These are phyloP conservation scores for Phalangium opilio DNA, from an alignment of 2,888 invertebrate species.

Conservation along the genomic window DNA sequence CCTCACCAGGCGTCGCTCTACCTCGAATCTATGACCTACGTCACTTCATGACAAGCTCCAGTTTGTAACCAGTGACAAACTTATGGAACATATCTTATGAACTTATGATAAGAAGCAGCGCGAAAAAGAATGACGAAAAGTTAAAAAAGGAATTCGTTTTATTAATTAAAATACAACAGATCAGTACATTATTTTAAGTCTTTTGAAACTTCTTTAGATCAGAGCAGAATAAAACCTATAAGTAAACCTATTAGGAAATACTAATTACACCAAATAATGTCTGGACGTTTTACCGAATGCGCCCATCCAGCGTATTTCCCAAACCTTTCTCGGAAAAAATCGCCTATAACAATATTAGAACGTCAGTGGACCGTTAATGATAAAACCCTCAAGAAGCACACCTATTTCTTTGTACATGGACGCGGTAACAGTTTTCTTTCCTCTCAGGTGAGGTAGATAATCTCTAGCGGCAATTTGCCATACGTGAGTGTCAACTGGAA, in stretches of 20 bases:
- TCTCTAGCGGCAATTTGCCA: constrained; percentile 69
- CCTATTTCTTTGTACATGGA: constrained; percentile 75
- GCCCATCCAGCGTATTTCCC: constrained; percentile 88
- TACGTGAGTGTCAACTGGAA: constrained; percentile 94
- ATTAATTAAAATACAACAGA: too few species aligned
- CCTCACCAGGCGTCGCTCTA: too few species aligned
- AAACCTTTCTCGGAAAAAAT: constrained; percentile 60
- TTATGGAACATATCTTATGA: too few species aligned
- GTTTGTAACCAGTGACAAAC: too few species aligned
- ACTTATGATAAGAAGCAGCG: too few species aligned
- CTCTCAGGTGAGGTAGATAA: constrained; percentile 59
- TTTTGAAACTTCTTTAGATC: constrained; percentile 55
- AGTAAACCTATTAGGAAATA: neutral
- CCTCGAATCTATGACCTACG: too few species aligned
- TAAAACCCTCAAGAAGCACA: constrained; percentile 18
- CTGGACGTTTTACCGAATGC: constrained; percentile 65
- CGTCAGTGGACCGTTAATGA: neutral
- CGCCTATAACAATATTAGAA: constrained; percentile 27
- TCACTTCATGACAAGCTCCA: too few species aligned
- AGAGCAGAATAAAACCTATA: constrained; percentile 60
- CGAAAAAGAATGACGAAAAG: too few species aligned
- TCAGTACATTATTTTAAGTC: neutral
- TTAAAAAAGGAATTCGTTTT: too few species aligned
- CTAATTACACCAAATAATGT: neutral
- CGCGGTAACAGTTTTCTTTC: constrained; percentile 60